phyloP scores from a whole-genome alignment of 2,888 invertebrate genomes.

The Macrophya annulata region DNA sequence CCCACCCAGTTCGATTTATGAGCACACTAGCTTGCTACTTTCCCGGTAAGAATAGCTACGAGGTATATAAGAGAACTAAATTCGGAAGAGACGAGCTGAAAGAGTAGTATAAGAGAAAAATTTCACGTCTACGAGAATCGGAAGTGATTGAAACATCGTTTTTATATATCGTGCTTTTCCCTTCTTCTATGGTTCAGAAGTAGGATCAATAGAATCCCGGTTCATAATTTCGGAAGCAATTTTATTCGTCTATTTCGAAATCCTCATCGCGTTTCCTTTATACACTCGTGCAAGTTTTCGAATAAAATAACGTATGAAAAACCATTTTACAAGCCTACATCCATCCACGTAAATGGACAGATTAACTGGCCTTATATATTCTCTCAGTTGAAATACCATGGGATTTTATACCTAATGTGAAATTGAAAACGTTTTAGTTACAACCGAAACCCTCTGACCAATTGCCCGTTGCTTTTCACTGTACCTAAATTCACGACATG shows the following conservation, averaged over 20 bases:
- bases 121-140: conserved; percentile 40
- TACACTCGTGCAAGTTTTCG: neutral
- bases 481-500: neutral
- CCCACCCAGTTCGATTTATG: conserved; percentile 16
- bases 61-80: neutral
- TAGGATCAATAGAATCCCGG: conserved; percentile 28
- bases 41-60: neutral
- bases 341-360: neutral
- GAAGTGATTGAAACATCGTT: conserved; percentile 46
- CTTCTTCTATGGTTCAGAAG: neutral
- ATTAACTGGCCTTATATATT: neutral
- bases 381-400: neutral
- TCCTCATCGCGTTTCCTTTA: neutral
- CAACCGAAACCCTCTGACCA: neutral
- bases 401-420: neutral
- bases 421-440: neutral
- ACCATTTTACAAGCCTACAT: neutral
- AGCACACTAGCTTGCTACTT: conserved; percentile 15
- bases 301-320: neutral
- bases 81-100: neutral
- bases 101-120: conserved; percentile 28
- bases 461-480: neutral
- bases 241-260: neutral
- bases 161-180: conserved; percentile 5
- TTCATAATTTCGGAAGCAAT: conserved; percentile 13